A percentile compares a stretch with the other conserved stretches of the same genome.
Conservation (phyloP, 1,140 invertebrate genomes). For the Bombus waltoni region DNA sequence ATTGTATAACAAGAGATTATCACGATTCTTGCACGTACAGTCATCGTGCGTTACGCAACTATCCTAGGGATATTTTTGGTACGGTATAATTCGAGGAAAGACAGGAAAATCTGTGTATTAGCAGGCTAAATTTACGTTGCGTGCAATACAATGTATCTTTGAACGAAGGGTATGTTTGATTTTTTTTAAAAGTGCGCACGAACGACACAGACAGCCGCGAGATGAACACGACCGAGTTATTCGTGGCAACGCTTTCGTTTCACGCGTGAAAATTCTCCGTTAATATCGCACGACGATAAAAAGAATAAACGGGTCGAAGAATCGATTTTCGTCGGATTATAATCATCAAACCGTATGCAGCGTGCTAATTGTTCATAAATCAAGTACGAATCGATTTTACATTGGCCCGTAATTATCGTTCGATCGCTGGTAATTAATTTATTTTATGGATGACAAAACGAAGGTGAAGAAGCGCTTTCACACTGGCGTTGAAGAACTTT, state of each 20-base stretch:
- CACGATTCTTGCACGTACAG: not conserved
- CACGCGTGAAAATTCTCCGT: not conserved
- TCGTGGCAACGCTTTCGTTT: no score
- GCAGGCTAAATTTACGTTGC: constrained; percentile 38
- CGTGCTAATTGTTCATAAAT: not conserved
- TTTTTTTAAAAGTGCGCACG: not conserved
- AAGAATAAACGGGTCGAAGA: not conserved
- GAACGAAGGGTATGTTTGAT: not conserved
- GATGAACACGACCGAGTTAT: constrained; percentile 14
- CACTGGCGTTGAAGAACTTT: not conserved
- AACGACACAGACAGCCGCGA: not conserved
- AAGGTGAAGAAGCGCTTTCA: not conserved
- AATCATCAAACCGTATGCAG: not conserved
- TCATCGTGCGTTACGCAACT: constrained; percentile 31
- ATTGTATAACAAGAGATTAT: constrained; percentile 9
- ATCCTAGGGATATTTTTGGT: constrained; percentile 41
- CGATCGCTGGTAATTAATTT: constrained; percentile 10
- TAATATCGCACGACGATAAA: not conserved
- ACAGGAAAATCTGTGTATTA: constrained; percentile 34
- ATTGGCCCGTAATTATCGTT: not conserved
- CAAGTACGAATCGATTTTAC: not conserved
- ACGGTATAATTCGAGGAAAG: constrained; percentile 25
- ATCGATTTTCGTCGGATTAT: not conserved
- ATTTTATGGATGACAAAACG: not conserved
- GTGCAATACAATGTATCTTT: constrained; percentile 9